Conservation (phyloP, 1,140 invertebrate species). For the Macrobrachium rosenbergii region DNA sequence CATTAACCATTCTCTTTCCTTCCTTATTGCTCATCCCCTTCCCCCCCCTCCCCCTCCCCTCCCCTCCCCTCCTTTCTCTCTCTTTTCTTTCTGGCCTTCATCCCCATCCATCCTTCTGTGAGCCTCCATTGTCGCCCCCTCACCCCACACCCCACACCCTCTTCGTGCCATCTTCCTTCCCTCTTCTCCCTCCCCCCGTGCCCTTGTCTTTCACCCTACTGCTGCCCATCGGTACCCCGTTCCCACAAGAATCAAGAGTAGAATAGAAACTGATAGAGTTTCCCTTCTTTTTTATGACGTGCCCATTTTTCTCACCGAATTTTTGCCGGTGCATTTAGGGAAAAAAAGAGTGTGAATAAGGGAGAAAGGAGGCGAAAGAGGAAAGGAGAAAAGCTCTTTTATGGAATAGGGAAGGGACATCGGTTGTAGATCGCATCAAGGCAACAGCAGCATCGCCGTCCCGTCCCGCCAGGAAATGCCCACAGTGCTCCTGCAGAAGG, state of each 20-base stretch:
- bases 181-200: slow-evolving; percentile 3
- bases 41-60: background rate
- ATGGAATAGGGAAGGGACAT: background rate
- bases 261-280: slow-evolving; percentile 61
- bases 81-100: background rate
- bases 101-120: slow-evolving; percentile 15
- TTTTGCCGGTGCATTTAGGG: slow-evolving; percentile 48
- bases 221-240: slow-evolving; percentile 38
- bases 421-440: too few relatives aligned
- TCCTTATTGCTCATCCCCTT: slow-evolving; percentile 3
- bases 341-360: background rate
- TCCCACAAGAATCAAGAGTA: slow-evolving; percentile 57
- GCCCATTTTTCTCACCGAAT: slow-evolving; percentile 56
- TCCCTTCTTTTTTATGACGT: slow-evolving; percentile 49
- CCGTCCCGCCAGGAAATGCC: too few relatives aligned
- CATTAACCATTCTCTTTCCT: too few relatives aligned
- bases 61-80: background rate
- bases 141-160: slow-evolving; percentile 18
- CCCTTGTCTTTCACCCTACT: background rate
- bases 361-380: background rate
- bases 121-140: background rate
- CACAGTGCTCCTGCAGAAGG: too few relatives aligned
- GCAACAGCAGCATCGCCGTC: too few relatives aligned
- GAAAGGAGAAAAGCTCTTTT: background rate
- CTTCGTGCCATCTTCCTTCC: background rate